Evolutionary conservation across 2,113 vertebrate genomes (phyloP).

Genomic region (Grallaria varia): DNA sequence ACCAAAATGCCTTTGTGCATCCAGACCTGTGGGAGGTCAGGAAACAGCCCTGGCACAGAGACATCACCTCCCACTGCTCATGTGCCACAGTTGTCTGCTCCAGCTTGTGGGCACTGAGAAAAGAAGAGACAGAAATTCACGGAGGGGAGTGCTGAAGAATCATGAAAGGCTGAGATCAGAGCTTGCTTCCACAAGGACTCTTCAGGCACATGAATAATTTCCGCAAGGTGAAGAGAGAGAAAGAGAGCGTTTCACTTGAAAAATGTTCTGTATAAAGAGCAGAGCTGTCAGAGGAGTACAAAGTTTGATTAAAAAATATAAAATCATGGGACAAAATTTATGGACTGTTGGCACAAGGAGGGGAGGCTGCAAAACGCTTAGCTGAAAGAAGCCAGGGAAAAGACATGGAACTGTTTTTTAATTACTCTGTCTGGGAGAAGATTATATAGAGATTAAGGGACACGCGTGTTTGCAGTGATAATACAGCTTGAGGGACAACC

Average conservation of each 20-base stretch:
- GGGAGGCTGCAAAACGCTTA: neutral
- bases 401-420: neutral
- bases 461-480: neutral
- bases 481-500: neutral
- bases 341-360: accelerated
- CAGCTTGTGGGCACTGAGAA: neutral
- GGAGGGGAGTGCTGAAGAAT: neutral
- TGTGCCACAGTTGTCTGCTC: neutral
- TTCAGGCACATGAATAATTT: neutral
- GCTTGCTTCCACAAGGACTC: neutral
- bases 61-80: accelerated
- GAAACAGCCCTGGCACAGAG: neutral
- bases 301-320: neutral
- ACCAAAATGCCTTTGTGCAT: neutral
- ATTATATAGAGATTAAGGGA: constrained; percentile 11
- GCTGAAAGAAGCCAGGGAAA: neutral
- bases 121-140: neutral
- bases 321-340: neutral
- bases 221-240: neutral
- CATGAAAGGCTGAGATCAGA: neutral
- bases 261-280: neutral
- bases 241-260: neutral
- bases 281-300: neutral
- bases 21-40: neutral
- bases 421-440: neutral